Conservation (phyloP, 2,888 invertebrate genomes). For the Pegoplata infirma region DNA sequence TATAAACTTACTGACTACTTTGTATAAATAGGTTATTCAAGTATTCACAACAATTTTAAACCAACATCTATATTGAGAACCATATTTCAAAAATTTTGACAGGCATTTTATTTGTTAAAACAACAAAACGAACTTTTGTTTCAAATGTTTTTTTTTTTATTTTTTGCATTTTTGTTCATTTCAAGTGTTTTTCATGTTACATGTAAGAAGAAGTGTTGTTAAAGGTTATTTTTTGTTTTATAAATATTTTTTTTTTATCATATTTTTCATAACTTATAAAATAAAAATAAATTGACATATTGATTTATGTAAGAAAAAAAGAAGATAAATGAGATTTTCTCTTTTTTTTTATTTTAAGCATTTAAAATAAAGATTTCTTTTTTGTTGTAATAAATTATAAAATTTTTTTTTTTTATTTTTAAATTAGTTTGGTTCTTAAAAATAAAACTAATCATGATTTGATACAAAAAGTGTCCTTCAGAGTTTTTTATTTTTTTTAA, state of each 20-base stretch:
- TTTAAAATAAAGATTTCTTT: background rate
- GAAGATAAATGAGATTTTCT: constrained; percentile 11
- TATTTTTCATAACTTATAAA: constrained; percentile 36
- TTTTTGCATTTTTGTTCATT: background rate
- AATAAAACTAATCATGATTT: constrained; percentile 1
- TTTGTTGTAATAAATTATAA: background rate
- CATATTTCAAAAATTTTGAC: constrained; percentile 61
- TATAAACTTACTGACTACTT: too few relatives aligned
- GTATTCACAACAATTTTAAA: constrained; percentile 2
- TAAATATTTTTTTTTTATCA: constrained; percentile 1
- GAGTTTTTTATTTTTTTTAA: background rate
- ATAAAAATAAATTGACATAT: constrained; percentile 57
- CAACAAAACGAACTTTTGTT: constrained; percentile 33
- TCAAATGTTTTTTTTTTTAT: constrained; percentile 2
- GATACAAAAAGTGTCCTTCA: constrained; percentile 26
- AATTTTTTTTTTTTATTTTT: background rate
- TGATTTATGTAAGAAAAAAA: constrained; percentile 57
- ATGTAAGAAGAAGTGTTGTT: constrained; percentile 6
- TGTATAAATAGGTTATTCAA: too few relatives aligned
- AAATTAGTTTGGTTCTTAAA: background rate
- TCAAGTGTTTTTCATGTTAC: constrained; percentile 18
- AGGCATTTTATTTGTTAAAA: constrained; percentile 59
- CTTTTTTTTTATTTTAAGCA: background rate
- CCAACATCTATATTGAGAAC: constrained; percentile 45
- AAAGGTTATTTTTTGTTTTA: constrained; percentile 36